phyloP scores from a whole-genome alignment of 2,888 invertebrate genomes.

The Onchidella celtica region DNA sequence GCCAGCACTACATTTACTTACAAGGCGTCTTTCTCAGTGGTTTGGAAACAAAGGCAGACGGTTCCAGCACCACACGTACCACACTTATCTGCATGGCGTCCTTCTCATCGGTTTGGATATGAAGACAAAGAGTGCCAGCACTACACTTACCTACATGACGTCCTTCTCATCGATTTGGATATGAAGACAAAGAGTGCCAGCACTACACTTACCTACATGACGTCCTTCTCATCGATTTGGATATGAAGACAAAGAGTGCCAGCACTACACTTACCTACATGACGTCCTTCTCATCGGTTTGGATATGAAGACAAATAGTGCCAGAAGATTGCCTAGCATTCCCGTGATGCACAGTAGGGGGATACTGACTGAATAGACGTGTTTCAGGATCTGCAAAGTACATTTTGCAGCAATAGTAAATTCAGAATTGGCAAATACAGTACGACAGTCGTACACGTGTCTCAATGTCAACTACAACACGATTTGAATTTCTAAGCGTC shows the following conservation, averaged over 20 bases:
- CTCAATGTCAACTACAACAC: too few species aligned
- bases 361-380: not conserved
- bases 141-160: constrained; percentile 39
- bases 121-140: too few species aligned
- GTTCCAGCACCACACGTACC: not conserved
- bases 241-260: not conserved
- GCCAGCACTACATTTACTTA: too few species aligned
- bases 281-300: constrained; percentile 38
- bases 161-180: constrained; percentile 30
- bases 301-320: constrained; percentile 39
- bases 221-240: not conserved
- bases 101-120: not conserved
- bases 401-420: too few species aligned
- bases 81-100: too few species aligned
- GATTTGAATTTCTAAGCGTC: too few species aligned
- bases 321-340: constrained; percentile 28
- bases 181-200: constrained; percentile 40
- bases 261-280: constrained; percentile 33
- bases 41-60: constrained; percentile 12
- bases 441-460: too few species aligned
- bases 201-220: too few species aligned
- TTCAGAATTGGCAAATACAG: too few species aligned
- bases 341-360: constrained; percentile 36
- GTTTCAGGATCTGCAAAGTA: constrained; percentile 27
- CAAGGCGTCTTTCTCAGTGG: constrained; percentile 19